Conservation (phyloP, 2,888 invertebrate genomes). For the Hemicrepidius hirtus region DNA sequence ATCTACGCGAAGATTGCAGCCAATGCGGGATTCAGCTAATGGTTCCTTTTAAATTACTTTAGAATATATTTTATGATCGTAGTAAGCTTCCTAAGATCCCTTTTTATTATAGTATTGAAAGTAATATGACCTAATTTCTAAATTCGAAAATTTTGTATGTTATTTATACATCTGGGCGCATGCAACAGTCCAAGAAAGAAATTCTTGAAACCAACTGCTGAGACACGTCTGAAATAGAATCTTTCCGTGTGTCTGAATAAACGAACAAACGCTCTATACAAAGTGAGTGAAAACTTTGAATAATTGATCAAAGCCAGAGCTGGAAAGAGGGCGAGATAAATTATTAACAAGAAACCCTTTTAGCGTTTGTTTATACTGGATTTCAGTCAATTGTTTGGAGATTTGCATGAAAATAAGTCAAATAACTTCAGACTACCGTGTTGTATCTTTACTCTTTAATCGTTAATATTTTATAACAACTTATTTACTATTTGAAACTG, state of each 20-base stretch:
- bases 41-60: constrained; percentile 52
- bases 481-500: neutral
- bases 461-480: neutral
- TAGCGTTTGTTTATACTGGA: constrained; percentile 65
- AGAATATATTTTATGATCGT: constrained; percentile 40
- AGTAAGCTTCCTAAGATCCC: neutral
- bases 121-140: neutral
- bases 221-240: constrained; percentile 42
- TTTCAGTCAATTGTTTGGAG: constrained; percentile 61
- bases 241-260: constrained; percentile 59
- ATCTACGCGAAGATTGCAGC: constrained; percentile 59
- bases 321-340: constrained; percentile 64
- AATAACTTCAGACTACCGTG: constrained; percentile 8
- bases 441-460: neutral
- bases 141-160: constrained; percentile 14
- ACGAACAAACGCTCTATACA: constrained; percentile 63
- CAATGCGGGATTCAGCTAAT: constrained; percentile 41
- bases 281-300: constrained; percentile 67
- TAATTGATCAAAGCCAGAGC: constrained; percentile 68
- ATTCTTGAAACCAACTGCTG: constrained; percentile 18
- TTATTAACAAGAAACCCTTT: constrained; percentile 68
- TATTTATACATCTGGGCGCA: constrained; percentile 16
- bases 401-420: constrained; percentile 45
- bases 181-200: neutral
- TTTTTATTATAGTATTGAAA: constrained; percentile 8